Base-by-base conservation (phyloP, 2,113 vertebrate species). In the Serilophus lunatus region DNA sequence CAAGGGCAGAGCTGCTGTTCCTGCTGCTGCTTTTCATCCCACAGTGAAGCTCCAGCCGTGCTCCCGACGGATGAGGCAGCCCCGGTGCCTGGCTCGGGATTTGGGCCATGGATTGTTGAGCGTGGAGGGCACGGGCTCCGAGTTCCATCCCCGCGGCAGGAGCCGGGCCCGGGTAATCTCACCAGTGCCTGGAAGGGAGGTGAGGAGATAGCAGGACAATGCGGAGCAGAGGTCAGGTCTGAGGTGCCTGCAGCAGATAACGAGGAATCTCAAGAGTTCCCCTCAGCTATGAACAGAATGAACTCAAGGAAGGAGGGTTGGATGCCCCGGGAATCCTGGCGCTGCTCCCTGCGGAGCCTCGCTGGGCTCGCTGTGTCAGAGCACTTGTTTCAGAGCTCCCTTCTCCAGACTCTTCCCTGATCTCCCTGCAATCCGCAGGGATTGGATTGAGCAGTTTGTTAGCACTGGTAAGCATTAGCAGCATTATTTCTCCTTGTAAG, bases 151-250 rank as follows among this genome's bases (percentile, higher is more conserved):
- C 44, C 44, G 57, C 44, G 18, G 49, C 24, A 17, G 5, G 82
- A 54, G 79, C 92, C 13, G 70, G 26, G 45, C 20, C 1, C 1
- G 1, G 42, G 63, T 92, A 56, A 92, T 84, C 91, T 84, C 40
- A 36, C 1, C 36, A 0, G 2, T 59, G 68, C 95, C 91, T 25
- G 75, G 20, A 19, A 82, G 92, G 88, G 83, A 51, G 29, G 38
- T 0, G 3, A 18, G 38, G 51, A 91, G 89, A 40, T 25, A 82
- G 89, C 26, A 68, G 57, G 83, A 60, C 91, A 51, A 22, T 68
- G 65, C 53, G 10, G 96, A 83, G 76, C 94, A 91, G 83, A 91
- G 96, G 94, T 86, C 92, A 86, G 56, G 56, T 78, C 64, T 86
- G 75, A 78, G 89, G 40, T 83, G 86, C 86, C 89, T 78, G 91